Percentiles rank a stretch among this genome's conserved stretches.
Evolutionary conservation across 1,140 invertebrate genomes (phyloP).

Genomic region (Drosophila rhopaloa): DNA sequence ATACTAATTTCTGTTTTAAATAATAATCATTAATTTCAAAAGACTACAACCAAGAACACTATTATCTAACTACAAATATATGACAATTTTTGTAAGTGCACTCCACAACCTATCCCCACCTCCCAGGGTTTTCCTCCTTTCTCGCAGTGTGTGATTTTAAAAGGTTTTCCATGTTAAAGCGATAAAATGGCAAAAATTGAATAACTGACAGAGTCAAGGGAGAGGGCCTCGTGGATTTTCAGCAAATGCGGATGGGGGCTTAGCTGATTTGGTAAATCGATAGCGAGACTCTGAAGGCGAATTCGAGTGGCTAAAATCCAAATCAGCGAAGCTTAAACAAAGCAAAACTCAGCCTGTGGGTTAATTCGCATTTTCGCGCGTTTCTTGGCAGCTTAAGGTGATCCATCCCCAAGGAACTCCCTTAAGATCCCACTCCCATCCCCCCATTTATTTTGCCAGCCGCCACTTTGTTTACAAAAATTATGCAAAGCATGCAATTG

Average conservation of each 20-base stretch:
- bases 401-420: constrained; percentile 3
- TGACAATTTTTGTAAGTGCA: neutral
- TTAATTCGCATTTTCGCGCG: constrained; percentile 76
- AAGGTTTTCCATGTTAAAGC: constrained; percentile 73
- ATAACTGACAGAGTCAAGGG: constrained; percentile 60
- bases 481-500: constrained; percentile 79
- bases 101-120: neutral
- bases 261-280: constrained; percentile 51
- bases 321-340: constrained; percentile 72
- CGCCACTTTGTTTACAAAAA: constrained; percentile 74
- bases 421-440: neutral
- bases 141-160: constrained; percentile 60
- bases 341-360: constrained; percentile 39
- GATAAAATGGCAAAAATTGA: constrained; percentile 78
- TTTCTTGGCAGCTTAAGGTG: constrained; percentile 61
- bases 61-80: neutral
- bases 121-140: neutral
- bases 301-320: constrained; percentile 14
- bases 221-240: constrained; percentile 18
- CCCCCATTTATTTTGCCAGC: constrained; percentile 7
- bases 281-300: neutral
- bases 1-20: no score
- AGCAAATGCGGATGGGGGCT: neutral
- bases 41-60: no score
- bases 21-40: no score